Conservation (phyloP, 2,113 vertebrate genomes). For the Paradisaea rubra region DNA sequence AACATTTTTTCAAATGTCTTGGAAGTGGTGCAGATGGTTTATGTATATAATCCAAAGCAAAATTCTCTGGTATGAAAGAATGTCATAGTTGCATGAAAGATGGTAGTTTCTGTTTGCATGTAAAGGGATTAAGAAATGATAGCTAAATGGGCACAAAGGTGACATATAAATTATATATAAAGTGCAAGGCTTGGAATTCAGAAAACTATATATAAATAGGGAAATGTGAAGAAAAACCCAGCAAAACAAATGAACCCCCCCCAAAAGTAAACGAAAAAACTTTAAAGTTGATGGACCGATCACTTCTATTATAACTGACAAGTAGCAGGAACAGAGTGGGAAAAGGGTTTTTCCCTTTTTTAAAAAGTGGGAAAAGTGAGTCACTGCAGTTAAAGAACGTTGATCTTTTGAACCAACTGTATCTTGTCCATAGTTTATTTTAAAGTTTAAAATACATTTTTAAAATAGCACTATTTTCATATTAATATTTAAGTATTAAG, state of each 20-base stretch:
- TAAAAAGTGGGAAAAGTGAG: neutral
- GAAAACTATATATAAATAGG: neutral
- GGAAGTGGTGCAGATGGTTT: neutral
- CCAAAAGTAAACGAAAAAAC: neutral
- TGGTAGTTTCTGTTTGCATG: neutral
- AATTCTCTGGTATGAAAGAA: neutral
- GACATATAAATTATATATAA: neutral
- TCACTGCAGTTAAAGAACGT: neutral
- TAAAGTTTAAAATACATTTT: conserved; percentile 9
- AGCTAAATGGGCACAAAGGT: neutral
- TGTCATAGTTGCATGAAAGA: neutral
- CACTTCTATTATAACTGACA: neutral
- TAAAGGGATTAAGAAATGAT: neutral
- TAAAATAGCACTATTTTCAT: conserved; percentile 22
- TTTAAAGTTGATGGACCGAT: neutral
- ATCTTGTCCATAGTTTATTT: conserved; percentile 12
- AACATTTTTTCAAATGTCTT: neutral
- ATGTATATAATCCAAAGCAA: neutral
- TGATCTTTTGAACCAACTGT: neutral
- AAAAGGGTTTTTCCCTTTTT: neutral
- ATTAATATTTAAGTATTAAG: neutral
- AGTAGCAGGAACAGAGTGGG: neutral
- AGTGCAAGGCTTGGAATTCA: neutral
- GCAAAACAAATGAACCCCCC: neutral
- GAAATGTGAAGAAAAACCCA: neutral